Evolutionary conservation across 1,140 invertebrate genomes (phyloP), one percentile per base, ranked within the genome.

Genomic region (Parapsyche elsis): DNA sequence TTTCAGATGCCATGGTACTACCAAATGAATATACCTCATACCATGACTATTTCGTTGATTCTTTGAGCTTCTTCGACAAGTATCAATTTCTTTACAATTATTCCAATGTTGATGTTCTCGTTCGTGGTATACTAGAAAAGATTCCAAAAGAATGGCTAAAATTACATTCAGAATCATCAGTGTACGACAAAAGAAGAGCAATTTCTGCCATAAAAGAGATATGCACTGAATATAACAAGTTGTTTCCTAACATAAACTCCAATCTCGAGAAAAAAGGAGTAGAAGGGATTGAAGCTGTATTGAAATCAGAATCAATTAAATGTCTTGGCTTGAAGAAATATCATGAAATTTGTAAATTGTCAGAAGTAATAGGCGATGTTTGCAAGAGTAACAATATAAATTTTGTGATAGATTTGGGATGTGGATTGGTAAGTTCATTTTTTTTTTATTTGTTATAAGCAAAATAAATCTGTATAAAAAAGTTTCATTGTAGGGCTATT

Each of bases 401-500:
- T 79, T 87, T 91, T n/a, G 89, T 96, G 59, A 87, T 96, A 5
- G 95, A 96, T 88, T 90, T 96, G 83, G 95, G 95, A n/a, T 91
- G 93, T 53, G 95, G 95, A 44, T 87, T 95, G 88, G 81, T 83
- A 71, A 80, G 44, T 75, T 67, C 7, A 38, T 38, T 38, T 38
- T 38, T 38, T 7, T 38, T 4, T 38, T 38, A 38, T 38, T 38
- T 38, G 1, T 38, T n/a, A n/a, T n/a, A n/a, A n/a, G n/a, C n/a
- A n/a, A n/a, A n/a, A n/a, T n/a, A n/a, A n/a, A 38, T 38, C 7
- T 38, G 30, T 38, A 7, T 38, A n/a, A n/a, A n/a, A n/a, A n/a
- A n/a, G 23, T 76, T 4, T 61, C 57, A 81, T 88, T 81, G 84
- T 92, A 89, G 82, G 95, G 95, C n/a, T 95, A 97, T 85, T 86